Conservation (phyloP, 2,113 vertebrate species). For the Ochotona princeps region DNA sequence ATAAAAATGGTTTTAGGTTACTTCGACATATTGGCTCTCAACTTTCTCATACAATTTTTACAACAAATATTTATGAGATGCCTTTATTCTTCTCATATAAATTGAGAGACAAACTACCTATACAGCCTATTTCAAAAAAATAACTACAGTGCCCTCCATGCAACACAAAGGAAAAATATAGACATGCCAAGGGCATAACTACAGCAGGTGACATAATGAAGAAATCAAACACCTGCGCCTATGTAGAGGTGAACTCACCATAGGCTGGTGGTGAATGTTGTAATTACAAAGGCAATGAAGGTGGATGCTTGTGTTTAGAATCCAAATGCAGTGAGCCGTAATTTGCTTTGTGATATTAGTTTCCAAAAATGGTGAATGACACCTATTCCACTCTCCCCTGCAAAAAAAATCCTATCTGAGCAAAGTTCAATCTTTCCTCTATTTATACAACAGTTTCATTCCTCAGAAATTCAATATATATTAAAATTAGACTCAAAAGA, state of each 20-base stretch:
- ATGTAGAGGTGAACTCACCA: background rate
- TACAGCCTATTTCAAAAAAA: slow-evolving; percentile 45
- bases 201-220: background rate
- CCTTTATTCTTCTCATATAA: slow-evolving; percentile 56
- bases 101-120: background rate
- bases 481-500: background rate
- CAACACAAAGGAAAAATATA: background rate
- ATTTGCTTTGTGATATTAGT: background rate
- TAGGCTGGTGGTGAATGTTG: background rate
- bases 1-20: slow-evolving; percentile 43
- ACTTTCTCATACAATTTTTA: background rate
- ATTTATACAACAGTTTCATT: background rate
- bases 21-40: slow-evolving; percentile 20
- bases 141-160: background rate
- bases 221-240: background rate
- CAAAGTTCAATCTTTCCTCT: background rate
- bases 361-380: slow-evolving; percentile 32
- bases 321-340: background rate
- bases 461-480: background rate
- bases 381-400: background rate
- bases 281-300: background rate
- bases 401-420: background rate
- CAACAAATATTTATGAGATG: slow-evolving; percentile 45
- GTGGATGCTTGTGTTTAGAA: background rate
- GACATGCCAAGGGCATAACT: background rate